A percentile compares a stretch with the other conserved stretches of the same genome.
Evolutionary conservation across 2,888 invertebrate genomes (phyloP).

Genomic region (Synanthedon tipuliformis): DNA sequence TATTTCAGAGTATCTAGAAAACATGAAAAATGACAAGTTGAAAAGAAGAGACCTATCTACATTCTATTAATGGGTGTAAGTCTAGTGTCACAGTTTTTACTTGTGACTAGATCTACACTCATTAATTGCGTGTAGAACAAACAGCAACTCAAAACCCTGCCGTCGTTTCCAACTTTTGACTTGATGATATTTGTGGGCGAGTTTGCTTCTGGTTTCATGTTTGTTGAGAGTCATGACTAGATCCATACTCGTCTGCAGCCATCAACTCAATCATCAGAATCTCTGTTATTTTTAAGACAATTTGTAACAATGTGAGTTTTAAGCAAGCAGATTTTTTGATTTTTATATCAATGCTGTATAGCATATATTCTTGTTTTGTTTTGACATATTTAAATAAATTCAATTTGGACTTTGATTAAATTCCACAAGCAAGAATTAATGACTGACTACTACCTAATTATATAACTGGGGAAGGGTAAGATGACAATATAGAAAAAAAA

Average conservation of each 20-base stretch:
- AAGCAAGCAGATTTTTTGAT: too few species aligned
- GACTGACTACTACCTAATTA: too few species aligned
- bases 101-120: constrained; percentile 93
- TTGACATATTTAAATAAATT: neutral
- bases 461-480: too few species aligned
- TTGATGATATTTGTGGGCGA: constrained; percentile 80
- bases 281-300: neutral
- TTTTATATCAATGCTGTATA: neutral
- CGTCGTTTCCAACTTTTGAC: constrained; percentile 20
- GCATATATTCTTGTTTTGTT: neutral
- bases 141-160: constrained; percentile 5
- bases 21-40: too few species aligned
- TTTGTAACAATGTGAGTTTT: neutral
- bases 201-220: constrained; percentile 84
- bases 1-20: too few species aligned
- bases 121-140: constrained; percentile 72
- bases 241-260: constrained; percentile 90
- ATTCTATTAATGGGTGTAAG: constrained; percentile 75
- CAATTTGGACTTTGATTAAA: too few species aligned
- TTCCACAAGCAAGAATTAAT: too few species aligned
- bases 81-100: constrained; percentile 74
- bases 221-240: constrained; percentile 77
- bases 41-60: constrained; percentile 5
- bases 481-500: too few species aligned
- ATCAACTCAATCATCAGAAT: constrained; percentile 49